These are phyloP conservation scores for Hapalemur alaotrensis DNA, from an alignment of 2,797 vertebrate genomes.

Conservation along the genomic window DNA sequence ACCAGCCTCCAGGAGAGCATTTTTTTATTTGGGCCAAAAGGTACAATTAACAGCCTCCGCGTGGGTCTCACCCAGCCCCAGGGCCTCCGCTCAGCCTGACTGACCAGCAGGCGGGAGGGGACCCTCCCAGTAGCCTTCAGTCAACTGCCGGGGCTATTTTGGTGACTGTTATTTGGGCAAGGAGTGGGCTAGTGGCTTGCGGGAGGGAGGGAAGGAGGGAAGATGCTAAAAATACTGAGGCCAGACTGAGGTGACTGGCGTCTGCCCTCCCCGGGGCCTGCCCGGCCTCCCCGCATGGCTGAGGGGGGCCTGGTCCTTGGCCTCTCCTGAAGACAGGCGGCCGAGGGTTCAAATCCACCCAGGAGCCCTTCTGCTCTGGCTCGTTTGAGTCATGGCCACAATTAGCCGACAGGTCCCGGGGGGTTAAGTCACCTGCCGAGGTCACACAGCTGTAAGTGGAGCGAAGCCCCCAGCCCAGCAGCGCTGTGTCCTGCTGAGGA, in stretches of 20 bases:
- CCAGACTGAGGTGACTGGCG: constrained; percentile 55
- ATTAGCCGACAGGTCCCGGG: not conserved
- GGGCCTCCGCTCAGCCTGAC: constrained; percentile 66
- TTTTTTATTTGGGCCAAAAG: constrained; percentile 92
- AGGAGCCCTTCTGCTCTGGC: not conserved
- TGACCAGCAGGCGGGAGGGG: constrained; percentile 69
- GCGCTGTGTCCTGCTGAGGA: not conserved
- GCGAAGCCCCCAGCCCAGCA: not conserved
- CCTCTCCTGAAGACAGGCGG: not conserved
- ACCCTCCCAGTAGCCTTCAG: constrained; percentile 71
- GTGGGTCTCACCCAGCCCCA: constrained; percentile 83
- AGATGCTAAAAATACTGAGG: constrained; percentile 71
- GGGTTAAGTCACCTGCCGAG: not conserved
- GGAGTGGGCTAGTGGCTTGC: constrained; percentile 74
- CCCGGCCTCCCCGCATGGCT: not conserved
- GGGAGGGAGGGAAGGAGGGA: constrained; percentile 63
- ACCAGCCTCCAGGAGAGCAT: not conserved
- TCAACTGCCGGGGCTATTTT: constrained; percentile 77
- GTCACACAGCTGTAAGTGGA: not conserved
- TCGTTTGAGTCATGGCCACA: not conserved
- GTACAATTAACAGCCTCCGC: constrained; percentile 89
- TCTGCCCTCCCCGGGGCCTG: not conserved
- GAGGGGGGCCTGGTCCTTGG: not conserved
- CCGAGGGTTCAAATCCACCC: not conserved
- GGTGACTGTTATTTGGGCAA: constrained; percentile 82